Evolutionary conservation across 1,140 invertebrate species (phyloP).

Genomic region (Magallana gigas): DNA sequence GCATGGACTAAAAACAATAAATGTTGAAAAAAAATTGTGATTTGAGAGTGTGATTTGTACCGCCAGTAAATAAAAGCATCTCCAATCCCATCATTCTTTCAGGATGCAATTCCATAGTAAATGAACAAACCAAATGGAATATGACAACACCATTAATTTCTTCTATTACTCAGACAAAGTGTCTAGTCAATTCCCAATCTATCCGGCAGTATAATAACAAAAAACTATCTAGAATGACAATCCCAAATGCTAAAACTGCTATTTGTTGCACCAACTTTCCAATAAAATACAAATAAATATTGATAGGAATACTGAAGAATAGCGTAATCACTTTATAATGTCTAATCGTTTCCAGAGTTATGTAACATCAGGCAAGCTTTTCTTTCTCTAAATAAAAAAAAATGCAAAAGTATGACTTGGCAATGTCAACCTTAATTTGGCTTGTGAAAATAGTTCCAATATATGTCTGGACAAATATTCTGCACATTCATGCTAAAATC

Average conservation of each 20-base stretch:
- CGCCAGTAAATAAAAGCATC: no score
- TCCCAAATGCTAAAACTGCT: constrained; percentile 7
- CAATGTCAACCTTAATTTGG: background rate
- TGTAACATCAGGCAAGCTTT: background rate
- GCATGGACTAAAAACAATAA: no score
- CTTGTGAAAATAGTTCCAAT: background rate
- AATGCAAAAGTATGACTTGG: background rate
- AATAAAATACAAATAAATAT: constrained; percentile 25
- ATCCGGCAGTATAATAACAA: background rate
- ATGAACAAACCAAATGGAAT: background rate
- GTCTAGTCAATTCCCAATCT: constrained; percentile 17
- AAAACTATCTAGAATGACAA: background rate
- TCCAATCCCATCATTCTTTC: no score
- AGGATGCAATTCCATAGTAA: no score
- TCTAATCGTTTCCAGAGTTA: background rate
- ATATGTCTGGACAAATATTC: no score
- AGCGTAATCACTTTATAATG: background rate
- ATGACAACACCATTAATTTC: constrained; percentile 28
- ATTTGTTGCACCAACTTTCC: constrained; percentile 27
- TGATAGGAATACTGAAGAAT: constrained; percentile 17
- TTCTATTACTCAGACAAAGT: constrained; percentile 16
- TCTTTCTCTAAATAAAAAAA: background rate
- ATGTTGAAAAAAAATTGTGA: no score
- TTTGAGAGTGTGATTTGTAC: no score
- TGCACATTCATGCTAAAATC: no score